Base-by-base conservation (phyloP, 2,888 invertebrate genomes). In the Craniophora ligustri region DNA sequence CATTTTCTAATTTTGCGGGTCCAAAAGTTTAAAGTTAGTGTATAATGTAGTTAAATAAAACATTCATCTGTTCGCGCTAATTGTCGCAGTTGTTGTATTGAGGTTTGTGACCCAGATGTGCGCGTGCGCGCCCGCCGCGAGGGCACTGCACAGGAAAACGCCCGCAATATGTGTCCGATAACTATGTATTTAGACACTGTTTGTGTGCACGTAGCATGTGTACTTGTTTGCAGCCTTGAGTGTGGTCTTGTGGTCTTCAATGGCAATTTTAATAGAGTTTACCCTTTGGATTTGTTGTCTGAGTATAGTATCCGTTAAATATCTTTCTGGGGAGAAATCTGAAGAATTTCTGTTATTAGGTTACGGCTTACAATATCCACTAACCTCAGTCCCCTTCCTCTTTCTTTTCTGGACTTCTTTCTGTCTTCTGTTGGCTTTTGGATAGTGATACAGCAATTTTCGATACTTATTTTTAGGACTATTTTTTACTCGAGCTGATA, bases 131-230 rank as follows among this genome's bases (percentile, higher is more conserved):
- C 56, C 18, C 47, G 42, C 16, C 1, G 30, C 30, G 68, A 70
- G 70, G 70, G 66, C 70, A 56, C 28, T 58, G 66, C 32, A 51
- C 65, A 72, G 73, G 73, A 72, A 70, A 70, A 70, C 32, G 51
- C 40, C 42, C 21, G 28, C 42, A 42, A 41, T 51, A 23, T 56
- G 11, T 42, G 7, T 30, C 3, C 10, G 30, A 26, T 26, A 26
- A 26, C 26, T 26, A 26, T n/a, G 3, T 26, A n/a, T 26, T 4
- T 26, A 26, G 26, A 14, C 34, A 2, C 14, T 36, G 18, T 40
- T 1, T 36, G 23, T 18, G 5, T 32, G 7, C 47, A 14, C 35
- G 15, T 8, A 15, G 14, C 8, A 31, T 1, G 16, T 42, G 28
- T 36, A 14, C n/a, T n/a, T 21, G 23, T 10, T 26, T n/a, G 26